phyloP scores from a whole-genome alignment of 35 echinoderm and acorn worm genomes.

The Apostichopus californicus region DNA sequence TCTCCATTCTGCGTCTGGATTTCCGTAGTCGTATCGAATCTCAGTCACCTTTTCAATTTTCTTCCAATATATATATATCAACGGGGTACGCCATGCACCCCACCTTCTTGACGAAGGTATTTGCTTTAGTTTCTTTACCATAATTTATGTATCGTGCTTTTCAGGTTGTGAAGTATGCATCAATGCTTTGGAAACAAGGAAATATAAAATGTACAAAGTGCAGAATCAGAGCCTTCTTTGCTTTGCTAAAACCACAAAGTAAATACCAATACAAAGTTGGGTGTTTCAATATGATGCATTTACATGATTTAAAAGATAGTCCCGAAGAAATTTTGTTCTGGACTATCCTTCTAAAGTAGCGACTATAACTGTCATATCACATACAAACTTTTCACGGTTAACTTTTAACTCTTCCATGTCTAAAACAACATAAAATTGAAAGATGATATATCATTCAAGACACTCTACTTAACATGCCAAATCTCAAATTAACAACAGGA shows the following conservation, averaged over 20 bases:
- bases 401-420: background rate
- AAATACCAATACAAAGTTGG: background rate
- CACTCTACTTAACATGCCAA: background rate
- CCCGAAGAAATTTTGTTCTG: background rate
- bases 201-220: background rate
- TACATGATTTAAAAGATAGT: background rate
- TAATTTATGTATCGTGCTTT: conserved; percentile 30
- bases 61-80: background rate
- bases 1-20: conserved; percentile 14
- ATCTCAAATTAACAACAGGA: too few relatives aligned
- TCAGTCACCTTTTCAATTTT: background rate
- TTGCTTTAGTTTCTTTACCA: background rate
- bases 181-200: background rate
- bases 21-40: conserved; percentile 26
- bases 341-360: background rate
- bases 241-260: background rate
- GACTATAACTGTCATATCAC: background rate
- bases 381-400: background rate
- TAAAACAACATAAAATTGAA: background rate
- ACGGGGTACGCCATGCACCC: background rate
- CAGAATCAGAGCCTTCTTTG: background rate
- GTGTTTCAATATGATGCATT: background rate
- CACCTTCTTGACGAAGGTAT: conserved; percentile 8
- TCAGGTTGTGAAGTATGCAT: background rate
- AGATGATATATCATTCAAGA: background rate